Base-by-base conservation (phyloP, 1,140 invertebrate species). In the Zaprionus inermis region DNA sequence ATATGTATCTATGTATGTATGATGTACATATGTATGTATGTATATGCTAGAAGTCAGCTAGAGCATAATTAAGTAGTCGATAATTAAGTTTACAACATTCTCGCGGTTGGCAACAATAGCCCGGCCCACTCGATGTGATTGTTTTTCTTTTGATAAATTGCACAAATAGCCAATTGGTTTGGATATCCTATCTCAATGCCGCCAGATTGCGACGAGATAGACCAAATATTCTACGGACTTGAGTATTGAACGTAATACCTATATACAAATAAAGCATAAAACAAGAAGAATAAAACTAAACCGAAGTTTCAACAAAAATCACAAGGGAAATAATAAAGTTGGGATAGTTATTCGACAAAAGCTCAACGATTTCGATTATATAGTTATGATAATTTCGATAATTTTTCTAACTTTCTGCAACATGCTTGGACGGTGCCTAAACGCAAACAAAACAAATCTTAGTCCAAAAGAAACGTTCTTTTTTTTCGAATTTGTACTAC, bases 111-210 rank as follows among this genome's bases (percentile, higher is more conserved):
- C 65, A 63, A 57, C 56, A 22, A 52, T 0, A 66, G 24, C 66
- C 41, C 24, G 22, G 24, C 24, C 14, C 24, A 55, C 76, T 38
- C 72, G 64, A 79, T 77, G 64, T 60, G 71, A 69, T 28, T 28
- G 1, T 24, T 32, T 32, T 5, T 7, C 78, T 79, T 79, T 67
- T 68, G 66, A 84, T 73, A 80, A 80, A 89, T 89, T 89, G 84
- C 84, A 89, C 84, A 89, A 90, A 57, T 89, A 90, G 84, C 84
- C 84, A 89, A 90, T 89, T 16, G 69, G 61, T 71, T 89, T 71
- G 86, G 76, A 56, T 61, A 54, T 58, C 30, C 61, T 67, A 55
- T 73, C 44, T 77, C 56, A 24, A 24, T 24, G 2, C 22, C 22
- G 22, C 58, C 70, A 56, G 72, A 9, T 6, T 11, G 36, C 49